Conservation (phyloP, 1,140 invertebrate genomes). For the Zaprionus africanus region DNA sequence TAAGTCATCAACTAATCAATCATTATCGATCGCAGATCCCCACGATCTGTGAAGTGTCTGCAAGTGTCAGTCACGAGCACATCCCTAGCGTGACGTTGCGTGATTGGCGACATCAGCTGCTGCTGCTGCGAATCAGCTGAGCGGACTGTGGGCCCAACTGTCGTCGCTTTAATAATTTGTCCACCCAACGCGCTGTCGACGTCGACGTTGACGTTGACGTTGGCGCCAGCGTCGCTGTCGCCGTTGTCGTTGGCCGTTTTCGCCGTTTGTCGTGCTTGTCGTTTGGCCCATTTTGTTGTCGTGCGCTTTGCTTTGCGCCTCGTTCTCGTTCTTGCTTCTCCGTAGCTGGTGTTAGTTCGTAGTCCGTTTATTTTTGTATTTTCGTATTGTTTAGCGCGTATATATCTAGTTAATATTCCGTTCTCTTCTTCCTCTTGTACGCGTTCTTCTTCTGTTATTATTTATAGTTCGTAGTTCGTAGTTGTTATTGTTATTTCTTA, state of each 20-base stretch:
- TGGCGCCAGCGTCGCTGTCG: neutral
- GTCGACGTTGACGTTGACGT: neutral
- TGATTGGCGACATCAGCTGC: slow-evolving; percentile 28
- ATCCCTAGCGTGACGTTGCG: slow-evolving; percentile 21
- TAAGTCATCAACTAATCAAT: too few relatives aligned
- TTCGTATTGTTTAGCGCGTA: slow-evolving; percentile 52
- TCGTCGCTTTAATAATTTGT: slow-evolving; percentile 31
- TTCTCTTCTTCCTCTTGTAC: slow-evolving; percentile 13
- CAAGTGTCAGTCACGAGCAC: slow-evolving; percentile 17
- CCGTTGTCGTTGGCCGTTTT: slow-evolving; percentile 12
- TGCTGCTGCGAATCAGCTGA: slow-evolving; percentile 43
- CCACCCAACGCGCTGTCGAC: slow-evolving; percentile 29
- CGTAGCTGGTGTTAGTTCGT: slow-evolving; percentile 42
- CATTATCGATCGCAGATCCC: too few relatives aligned
- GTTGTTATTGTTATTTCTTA: slow-evolving; percentile 33
- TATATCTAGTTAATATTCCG: slow-evolving; percentile 76
- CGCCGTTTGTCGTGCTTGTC: slow-evolving; percentile 30
- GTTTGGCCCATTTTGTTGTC: slow-evolving; percentile 70
- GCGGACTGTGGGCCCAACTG: slow-evolving; percentile 22
- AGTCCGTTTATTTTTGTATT: slow-evolving; percentile 68
- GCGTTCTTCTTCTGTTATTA: slow-evolving; percentile 53
- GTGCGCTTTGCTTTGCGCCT: slow-evolving; percentile 37
- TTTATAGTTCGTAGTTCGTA: slow-evolving; percentile 65
- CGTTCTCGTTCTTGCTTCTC: slow-evolving; percentile 31
- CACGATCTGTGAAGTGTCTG: neutral